Evolutionary conservation across 2,113 vertebrate species (phyloP), one percentile per base, ranked within the genome.

Genomic region (Gulo gulo): DNA sequence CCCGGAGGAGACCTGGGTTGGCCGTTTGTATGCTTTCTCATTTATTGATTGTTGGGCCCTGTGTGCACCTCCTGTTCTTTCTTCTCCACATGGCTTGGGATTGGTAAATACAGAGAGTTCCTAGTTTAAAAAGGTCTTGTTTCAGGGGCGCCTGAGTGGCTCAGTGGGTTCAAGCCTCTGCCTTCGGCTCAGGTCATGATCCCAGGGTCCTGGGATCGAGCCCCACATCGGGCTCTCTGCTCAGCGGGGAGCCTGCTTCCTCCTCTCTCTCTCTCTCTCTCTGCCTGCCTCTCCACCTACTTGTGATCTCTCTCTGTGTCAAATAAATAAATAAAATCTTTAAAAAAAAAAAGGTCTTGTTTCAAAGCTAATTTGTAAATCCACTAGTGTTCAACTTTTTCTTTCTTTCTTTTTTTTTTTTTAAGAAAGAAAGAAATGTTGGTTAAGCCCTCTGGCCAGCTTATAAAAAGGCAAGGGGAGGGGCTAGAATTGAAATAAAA

Each of bases 321-420:
- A 4, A 42, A 42, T 42, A 42, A 42, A 42, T 42, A 42, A 42
- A 42, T 42, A 42, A 42, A 42, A 42, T 42, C 39, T 42, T 81
- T 69, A 21, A 5, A 59, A 47, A 6, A 9, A 21, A 5, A 59
- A 47, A 6, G 12, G 13, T 31, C 31, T 4, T 15, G 57, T 94
- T 94, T 59, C 83, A 73, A 45, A 45, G 50, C 29, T 55, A 39
- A 47, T 83, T 76, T 80, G 39, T n/a, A 92, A 84, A 71, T 45
- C 36, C 47, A 13, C 47, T 93, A 39, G 7, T 47, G 73, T 29
- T 67, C 10, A 3, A 57, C 14, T 15, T 65, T n/a, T n/a, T 69
- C n/a, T 69, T 69, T 18, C n/a, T 69, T 69, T 18, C 93, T 93
- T 2, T 63, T 39, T 42, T 88, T 65, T 65, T 93, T 2, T 63